Evolutionary conservation across 2,113 vertebrate species (phyloP).

Genomic region (Coptodon rendalli): DNA sequence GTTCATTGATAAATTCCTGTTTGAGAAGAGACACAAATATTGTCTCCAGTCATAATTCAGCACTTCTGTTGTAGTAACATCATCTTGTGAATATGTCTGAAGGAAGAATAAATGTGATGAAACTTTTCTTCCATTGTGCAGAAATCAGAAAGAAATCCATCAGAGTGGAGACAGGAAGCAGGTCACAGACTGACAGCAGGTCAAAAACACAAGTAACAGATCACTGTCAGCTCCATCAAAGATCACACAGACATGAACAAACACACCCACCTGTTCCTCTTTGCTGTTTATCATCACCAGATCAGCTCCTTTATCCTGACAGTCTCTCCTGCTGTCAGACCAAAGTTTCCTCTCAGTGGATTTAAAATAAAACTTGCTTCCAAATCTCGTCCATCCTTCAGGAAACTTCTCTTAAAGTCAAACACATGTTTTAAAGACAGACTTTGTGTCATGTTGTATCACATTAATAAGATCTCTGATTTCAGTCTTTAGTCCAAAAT

Average conservation of each 20-base stretch:
- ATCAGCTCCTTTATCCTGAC: not conserved
- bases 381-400: no score
- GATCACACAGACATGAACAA: not conserved
- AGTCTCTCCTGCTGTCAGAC: not conserved
- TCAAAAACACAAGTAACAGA: no score
- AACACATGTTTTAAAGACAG: no score
- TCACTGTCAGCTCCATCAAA: no score
- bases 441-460: no score
- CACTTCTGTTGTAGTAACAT: not conserved
- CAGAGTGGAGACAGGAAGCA: not conserved
- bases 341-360: no score
- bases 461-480: no score
- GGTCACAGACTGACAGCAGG: no score
- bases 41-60: fast-evolving
- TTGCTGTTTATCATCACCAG: not conserved
- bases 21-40: fast-evolving
- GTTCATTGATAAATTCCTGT: fast-evolving
- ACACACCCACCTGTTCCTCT: not conserved
- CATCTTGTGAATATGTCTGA: not conserved
- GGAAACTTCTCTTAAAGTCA: no score
- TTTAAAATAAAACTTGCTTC: no score
- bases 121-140: not conserved
- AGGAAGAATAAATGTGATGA: not conserved
- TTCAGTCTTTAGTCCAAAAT: no score
- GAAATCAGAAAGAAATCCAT: not conserved